Evolutionary conservation across 1,140 invertebrate species (phyloP), one percentile per base, ranked within the genome.

Genomic region (Homalodisca vitripennis): DNA sequence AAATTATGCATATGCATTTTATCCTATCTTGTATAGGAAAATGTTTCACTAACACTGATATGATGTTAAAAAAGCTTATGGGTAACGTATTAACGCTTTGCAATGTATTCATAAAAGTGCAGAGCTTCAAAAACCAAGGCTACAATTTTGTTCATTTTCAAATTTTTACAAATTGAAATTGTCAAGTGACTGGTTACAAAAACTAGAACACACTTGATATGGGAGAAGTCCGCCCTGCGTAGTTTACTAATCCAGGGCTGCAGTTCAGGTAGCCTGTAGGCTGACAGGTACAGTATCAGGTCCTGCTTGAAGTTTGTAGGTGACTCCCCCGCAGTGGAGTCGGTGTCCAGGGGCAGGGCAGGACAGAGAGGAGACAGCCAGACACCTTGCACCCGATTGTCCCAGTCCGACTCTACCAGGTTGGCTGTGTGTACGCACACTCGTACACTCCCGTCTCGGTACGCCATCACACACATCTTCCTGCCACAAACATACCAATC

Each of bases 341-440:
- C 84, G 2, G 78, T 80, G 20, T 82, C 77, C 31, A 72, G 71
- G 0, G 84, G 79, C 47, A 94, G 74, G 26, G 78, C 79, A 0
- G 89, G 87, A 76, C 94, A 89, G 24, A 84, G 78, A 0, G 93
- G 93, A 77, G 93, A 95, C 10, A 98, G 85, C 95, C 95, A 98
- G 48, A 94, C 80, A 0, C 89, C 64, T 51, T 53, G 2, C 29
- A 26, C 32, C 48, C 34, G 27, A 17, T 53, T 31, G 41, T 14
- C 29, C 34, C 24, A 66, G 65, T 99, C 96, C 68, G 90, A 87
- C 31, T 88, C 82, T 73, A 97, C 91, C 1, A 98, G 80, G 83
- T 99, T 99, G 0, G 95, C 94, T 0, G 96, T 98, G 1, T 92
- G 94, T 24, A 98, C 87, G 2, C 97, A 86, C 48, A 98, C 87